These are phyloP conservation scores for Oceanites oceanicus DNA, from an alignment of 2,113 vertebrate genomes.

Conservation along the genomic window DNA sequence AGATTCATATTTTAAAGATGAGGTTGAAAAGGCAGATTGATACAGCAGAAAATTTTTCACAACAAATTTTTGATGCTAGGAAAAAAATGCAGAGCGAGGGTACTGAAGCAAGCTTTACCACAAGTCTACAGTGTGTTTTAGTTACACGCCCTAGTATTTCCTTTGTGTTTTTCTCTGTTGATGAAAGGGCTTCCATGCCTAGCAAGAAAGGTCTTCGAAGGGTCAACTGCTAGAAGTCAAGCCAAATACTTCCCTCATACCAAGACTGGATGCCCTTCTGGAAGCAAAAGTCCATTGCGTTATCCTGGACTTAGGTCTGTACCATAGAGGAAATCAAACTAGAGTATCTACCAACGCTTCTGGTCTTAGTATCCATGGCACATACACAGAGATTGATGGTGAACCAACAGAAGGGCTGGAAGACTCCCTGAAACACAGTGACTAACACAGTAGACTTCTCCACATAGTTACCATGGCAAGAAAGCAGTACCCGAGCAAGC, in stretches of 20 bases:
- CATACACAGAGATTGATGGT: neutral
- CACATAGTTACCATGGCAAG: neutral
- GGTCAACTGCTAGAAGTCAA: neutral
- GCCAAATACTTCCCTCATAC: neutral
- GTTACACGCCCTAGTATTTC: neutral
- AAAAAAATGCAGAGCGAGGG: neutral
- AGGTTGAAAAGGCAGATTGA: neutral
- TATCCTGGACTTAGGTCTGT: neutral
- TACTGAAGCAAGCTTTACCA: neutral
- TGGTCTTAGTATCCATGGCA: neutral
- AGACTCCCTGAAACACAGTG: neutral
- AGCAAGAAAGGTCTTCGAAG: neutral
- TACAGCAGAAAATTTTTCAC: neutral
- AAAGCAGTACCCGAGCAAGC: neutral
- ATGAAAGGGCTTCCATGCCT: neutral
- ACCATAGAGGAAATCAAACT: neutral
- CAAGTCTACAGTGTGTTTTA: neutral
- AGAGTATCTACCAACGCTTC: neutral
- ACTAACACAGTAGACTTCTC: neutral
- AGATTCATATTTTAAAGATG: neutral
- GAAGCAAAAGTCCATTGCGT: neutral
- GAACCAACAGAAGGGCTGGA: neutral
- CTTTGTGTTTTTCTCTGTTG: neutral
- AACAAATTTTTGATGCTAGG: neutral
- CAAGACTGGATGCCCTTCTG: neutral